These are phyloP conservation scores for Metaphire vulgaris DNA, from an alignment of 1,140 invertebrate species.

Conservation along the genomic window DNA sequence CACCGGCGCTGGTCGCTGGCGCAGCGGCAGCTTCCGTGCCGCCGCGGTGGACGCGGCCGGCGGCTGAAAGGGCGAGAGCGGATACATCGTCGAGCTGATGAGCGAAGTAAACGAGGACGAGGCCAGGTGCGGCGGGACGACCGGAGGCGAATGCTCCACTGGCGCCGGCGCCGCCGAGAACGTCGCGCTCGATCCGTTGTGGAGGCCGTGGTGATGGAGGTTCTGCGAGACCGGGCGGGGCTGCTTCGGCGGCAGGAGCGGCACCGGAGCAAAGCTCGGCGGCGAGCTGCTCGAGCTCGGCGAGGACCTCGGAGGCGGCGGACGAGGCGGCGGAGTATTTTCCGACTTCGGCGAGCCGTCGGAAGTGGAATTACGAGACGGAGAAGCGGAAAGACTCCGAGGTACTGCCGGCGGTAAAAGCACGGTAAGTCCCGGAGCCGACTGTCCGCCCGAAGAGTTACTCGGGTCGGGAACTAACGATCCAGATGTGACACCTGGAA, in stretches of 20 bases:
- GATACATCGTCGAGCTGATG: neutral
- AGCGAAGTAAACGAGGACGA: neutral
- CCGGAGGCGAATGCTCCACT: neutral
- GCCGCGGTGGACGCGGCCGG: neutral
- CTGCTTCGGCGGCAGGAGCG: conserved; percentile 30
- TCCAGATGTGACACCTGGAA: neutral
- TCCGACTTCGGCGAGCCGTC: neutral
- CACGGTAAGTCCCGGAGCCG: neutral
- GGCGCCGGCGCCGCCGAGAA: conserved; percentile 28
- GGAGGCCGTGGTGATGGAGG: conserved; percentile 22
- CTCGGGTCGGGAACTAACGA: neutral
- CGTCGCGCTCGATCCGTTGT: conserved; percentile 17
- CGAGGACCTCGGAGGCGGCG: conserved; percentile 16
- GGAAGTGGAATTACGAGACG: neutral
- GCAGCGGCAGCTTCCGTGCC: neutral
- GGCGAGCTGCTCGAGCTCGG: conserved; percentile 30
- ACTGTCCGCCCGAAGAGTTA: neutral
- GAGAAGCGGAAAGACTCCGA: neutral
- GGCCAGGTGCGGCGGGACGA: neutral
- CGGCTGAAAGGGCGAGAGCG: neutral
- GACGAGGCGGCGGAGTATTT: conserved; percentile 18
- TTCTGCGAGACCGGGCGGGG: conserved; percentile 24
- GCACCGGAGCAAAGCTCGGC: conserved; percentile 35
- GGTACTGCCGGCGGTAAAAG: neutral
- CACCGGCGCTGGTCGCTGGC: neutral